Evolutionary conservation across 2,113 vertebrate species (phyloP).

Genomic region (Ammodytes marinus): DNA sequence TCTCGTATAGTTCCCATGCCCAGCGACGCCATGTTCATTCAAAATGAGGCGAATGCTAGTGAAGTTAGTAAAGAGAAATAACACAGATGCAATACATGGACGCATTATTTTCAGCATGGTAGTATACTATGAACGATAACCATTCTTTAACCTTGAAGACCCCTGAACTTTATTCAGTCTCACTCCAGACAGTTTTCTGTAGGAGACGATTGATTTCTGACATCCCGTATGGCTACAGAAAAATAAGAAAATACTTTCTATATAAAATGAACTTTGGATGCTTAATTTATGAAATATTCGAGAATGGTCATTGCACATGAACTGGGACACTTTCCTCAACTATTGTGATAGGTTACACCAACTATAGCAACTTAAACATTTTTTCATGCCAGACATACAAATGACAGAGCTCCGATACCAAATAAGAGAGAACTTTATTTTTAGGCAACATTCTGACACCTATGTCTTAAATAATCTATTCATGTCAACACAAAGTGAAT

Average conservation of each 20-base stretch:
- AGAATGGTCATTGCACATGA: neutral
- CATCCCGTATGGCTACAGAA: neutral
- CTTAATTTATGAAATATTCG: neutral
- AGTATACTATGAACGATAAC: neutral
- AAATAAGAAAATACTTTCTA: neutral
- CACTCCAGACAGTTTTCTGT: neutral
- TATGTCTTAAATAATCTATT: constrained; percentile 59
- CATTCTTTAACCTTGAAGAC: too few relatives aligned
- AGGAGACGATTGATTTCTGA: neutral
- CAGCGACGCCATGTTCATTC: neutral
- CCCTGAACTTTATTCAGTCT: neutral
- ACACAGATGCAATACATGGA: neutral
- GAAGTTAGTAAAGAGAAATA: neutral
- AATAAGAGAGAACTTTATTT: constrained; percentile 51
- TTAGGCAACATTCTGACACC: constrained; percentile 53
- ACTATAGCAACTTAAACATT: constrained; percentile 38
- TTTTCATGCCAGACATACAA: constrained; percentile 32
- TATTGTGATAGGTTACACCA: constrained; percentile 18
- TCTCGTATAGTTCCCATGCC: constrained; percentile 35
- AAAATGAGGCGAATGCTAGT: constrained; percentile 6
- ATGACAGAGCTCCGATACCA: constrained; percentile 63
- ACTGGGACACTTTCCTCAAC: neutral
- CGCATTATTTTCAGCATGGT: neutral
- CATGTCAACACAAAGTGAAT: constrained; percentile 54
- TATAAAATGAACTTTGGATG: neutral